Conservation (phyloP, 2,888 invertebrate species). For the Eupithecia centaureata region DNA sequence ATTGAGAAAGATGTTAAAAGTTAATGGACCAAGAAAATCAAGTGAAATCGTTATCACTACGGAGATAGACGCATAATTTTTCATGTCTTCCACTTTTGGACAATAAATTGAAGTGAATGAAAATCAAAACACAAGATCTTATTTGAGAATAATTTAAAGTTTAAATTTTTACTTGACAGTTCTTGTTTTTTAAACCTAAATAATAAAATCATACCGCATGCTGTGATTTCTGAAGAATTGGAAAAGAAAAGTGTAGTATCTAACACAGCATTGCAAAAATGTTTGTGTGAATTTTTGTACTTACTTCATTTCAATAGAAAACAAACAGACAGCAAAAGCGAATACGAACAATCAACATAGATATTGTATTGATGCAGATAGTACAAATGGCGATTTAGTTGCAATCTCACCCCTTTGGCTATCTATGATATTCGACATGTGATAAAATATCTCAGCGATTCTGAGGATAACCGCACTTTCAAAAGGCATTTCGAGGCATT, state of each 20-base stretch:
- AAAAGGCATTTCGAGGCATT: neutral
- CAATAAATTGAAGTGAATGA: too few species aligned
- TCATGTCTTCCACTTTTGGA: too few species aligned
- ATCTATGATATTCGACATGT: conserved; percentile 25
- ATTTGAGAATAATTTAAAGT: too few species aligned
- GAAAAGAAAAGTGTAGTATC: too few species aligned
- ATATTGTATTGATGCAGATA: conserved; percentile 18
- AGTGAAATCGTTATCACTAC: neutral
- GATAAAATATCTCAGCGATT: conserved; percentile 17
- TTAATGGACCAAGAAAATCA: neutral
- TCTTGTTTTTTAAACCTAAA: too few species aligned
- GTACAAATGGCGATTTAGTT: conserved; percentile 15
- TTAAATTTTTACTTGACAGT: too few species aligned
- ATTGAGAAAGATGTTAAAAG: neutral
- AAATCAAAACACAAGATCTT: too few species aligned
- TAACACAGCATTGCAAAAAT: too few species aligned
- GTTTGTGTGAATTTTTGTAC: neutral
- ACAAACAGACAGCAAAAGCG: neutral
- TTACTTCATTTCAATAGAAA: neutral
- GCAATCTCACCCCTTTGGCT: conserved; percentile 18
- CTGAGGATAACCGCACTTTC: conserved; percentile 14
- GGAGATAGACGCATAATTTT: too few species aligned
- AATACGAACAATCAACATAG: neutral
- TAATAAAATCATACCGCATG: too few species aligned
- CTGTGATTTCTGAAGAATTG: too few species aligned